Evolutionary conservation across 2,888 invertebrate genomes (phyloP), one percentile per base, ranked within the genome.

Genomic region (Sericinus montela): DNA sequence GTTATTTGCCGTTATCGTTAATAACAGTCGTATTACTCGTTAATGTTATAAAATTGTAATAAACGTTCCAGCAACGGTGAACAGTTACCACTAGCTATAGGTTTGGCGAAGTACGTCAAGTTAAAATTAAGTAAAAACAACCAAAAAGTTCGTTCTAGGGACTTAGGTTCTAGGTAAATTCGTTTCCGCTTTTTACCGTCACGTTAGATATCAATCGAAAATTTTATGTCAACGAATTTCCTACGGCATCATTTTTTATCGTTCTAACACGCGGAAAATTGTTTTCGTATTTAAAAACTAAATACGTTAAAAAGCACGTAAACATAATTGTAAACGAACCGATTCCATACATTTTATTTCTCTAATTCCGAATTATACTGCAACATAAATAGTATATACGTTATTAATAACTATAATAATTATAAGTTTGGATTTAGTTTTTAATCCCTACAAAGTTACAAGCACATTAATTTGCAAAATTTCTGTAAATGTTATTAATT

Each of bases 91-190:
- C 57, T 87, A 86, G 81, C 49, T 62, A 55, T 81, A 81, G 73
- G 53, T 69, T 51, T 62, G 80, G 80, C 80, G 65, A 69, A 56
- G 62, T 72, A 69, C 63, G 82, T 80, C 79, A 66, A 59, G 55
- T 70, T 77, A 72, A 74, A 75, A 72, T 71, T 87, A 85, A 85
- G 86, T 80, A 80, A 82, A 77, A 79, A 7, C 80, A 85, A 87
- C 87, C 87, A 88, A 87, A 88, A 86, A 86, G 87, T 87, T 88
- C 87, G 82, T 83, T 86, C 72, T 86, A 86, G 74, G 87, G 85
- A 87, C 87, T 86, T 81, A 86, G 80, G 85, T 86, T 86, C 77
- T 86, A 86, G 76, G 54, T 61, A 57, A 59, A 61, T 70, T 69
- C 65, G 68, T 66, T 74, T 75, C 72, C 66, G 63, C 70, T 65